Conservation (phyloP, 2,888 invertebrate genomes). For the Phalangium opilio region DNA sequence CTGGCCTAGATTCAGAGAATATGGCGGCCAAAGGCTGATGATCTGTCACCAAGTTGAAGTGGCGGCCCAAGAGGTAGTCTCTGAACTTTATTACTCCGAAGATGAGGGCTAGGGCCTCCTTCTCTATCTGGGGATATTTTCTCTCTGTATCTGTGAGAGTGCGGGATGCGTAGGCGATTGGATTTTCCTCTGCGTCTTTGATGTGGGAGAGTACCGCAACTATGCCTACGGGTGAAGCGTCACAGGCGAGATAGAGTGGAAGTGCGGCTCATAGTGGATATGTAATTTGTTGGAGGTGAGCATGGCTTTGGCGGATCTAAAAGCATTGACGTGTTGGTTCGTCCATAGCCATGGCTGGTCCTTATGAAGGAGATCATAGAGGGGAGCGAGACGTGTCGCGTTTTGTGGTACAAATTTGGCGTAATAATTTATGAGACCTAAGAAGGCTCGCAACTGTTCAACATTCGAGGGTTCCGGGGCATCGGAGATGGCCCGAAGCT, state of each 20-base stretch:
- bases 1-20: constrained; percentile 6
- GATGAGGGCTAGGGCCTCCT: too few relatives aligned
- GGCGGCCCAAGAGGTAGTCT: constrained; percentile 30
- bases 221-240: constrained; percentile 27
- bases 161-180: constrained; percentile 21
- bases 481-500: constrained; percentile 21
- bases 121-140: too few relatives aligned
- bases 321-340: constrained; percentile 15
- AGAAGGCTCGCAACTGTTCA: constrained; percentile 21
- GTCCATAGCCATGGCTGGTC: constrained; percentile 17
- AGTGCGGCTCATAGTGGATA: constrained; percentile 25
- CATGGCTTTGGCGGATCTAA: constrained; percentile 20
- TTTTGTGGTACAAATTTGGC: too few relatives aligned
- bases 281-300: constrained; percentile 21
- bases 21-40: constrained; percentile 26
- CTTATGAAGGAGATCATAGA: constrained; percentile 19
- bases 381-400: constrained; percentile 19
- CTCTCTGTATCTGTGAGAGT: constrained; percentile 16
- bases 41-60: too few relatives aligned
- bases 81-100: constrained; percentile 30
- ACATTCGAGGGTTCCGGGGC: constrained; percentile 22
- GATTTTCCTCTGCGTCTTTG: constrained; percentile 30
- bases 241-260: constrained; percentile 26
- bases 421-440: too few relatives aligned
- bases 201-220: constrained; percentile 23